These are phyloP conservation scores for Geotrypetes seraphini DNA, from an alignment of 2,797 vertebrate species.

Conservation along the genomic window DNA sequence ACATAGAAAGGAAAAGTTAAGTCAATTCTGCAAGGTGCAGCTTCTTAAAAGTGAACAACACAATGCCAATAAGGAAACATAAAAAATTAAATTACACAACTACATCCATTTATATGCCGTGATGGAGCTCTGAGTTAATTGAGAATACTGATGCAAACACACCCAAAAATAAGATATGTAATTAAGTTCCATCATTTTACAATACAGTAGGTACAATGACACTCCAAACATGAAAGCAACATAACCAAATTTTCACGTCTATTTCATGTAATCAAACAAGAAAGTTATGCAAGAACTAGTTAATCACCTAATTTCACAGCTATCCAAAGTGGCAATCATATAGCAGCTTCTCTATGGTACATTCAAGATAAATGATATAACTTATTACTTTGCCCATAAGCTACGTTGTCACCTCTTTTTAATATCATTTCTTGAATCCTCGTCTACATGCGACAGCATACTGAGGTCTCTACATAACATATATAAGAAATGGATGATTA, in stretches of 20 bases:
- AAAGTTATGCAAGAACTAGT: constrained; percentile 89
- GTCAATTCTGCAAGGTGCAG: constrained; percentile 95
- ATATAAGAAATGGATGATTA: constrained; percentile 93
- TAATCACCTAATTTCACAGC: constrained; percentile 99
- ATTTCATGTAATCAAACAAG: constrained; percentile 92
- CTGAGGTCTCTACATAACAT: constrained; percentile 92
- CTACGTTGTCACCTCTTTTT: constrained; percentile 86
- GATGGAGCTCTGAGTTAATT: constrained; percentile 90
- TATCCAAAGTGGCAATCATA: constrained; percentile 98
- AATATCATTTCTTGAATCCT: constrained; percentile 71
- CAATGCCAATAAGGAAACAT: constrained; percentile 87
- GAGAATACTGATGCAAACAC: constrained; percentile 97
- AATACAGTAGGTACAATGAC: constrained; percentile 98
- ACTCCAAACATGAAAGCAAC: constrained; percentile 94
- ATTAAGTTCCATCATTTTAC: constrained; percentile 94
- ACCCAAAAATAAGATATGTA: constrained; percentile 82
- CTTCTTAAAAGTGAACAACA: constrained; percentile 79
- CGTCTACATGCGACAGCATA: constrained; percentile 88
- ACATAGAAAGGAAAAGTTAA: constrained; percentile 71
- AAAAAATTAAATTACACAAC: constrained; percentile 91
- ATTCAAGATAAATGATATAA: constrained; percentile 99
- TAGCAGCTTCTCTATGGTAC: constrained; percentile 99
- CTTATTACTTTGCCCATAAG: constrained; percentile 96
- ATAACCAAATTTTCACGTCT: constrained; percentile 80
- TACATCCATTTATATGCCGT: constrained; percentile 94